Conservation (phyloP, 2,113 vertebrate species). For the Corydoras sp. region DNA sequence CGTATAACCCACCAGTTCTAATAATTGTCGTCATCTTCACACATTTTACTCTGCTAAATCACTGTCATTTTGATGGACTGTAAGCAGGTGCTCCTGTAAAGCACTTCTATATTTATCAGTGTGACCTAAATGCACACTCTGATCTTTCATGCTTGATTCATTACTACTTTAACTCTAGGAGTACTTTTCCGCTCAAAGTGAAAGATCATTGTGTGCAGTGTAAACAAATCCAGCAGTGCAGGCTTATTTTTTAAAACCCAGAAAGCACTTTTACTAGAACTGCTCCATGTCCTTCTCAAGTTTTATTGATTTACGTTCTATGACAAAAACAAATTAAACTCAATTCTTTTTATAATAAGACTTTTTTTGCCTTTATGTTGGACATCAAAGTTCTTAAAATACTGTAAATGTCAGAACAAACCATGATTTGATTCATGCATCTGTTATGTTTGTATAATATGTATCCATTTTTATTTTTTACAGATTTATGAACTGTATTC, state of each 20-base stretch:
- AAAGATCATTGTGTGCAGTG: background rate
- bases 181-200: conserved; percentile 27
- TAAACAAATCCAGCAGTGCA: background rate
- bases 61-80: conserved; percentile 51
- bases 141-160: conserved; percentile 30
- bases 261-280: too few relatives aligned
- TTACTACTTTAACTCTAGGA: conserved; percentile 3
- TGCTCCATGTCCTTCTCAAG: too few relatives aligned
- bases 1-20: background rate
- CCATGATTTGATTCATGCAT: too few relatives aligned
- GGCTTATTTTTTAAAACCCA: background rate
- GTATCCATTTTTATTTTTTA: too few relatives aligned
- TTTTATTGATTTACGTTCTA: too few relatives aligned
- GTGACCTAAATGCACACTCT: conserved; percentile 38
- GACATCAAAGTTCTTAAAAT: too few relatives aligned
- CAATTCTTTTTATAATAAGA: too few relatives aligned
- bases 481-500: too few relatives aligned
- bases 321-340: too few relatives aligned
- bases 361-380: too few relatives aligned
- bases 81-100: conserved; percentile 57
- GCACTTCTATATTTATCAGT: conserved; percentile 62
- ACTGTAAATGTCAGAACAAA: too few relatives aligned
- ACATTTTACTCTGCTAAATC: background rate
- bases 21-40: background rate
- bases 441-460: too few relatives aligned